Evolutionary conservation across 1,140 invertebrate species (phyloP).

Genomic region (Holotrichia oblita): DNA sequence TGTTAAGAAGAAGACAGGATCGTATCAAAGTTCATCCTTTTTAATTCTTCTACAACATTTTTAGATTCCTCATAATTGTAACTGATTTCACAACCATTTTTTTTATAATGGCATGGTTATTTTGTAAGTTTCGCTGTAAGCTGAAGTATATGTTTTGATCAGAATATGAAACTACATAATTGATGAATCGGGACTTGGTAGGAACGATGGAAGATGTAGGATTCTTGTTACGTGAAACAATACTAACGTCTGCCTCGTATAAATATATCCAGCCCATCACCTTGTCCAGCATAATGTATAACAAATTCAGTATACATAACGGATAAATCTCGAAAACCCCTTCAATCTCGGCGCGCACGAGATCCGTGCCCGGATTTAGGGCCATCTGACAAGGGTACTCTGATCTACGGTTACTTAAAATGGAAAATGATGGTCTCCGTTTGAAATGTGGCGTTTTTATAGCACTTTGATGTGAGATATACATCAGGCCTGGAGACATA

Average conservation of each 20-base stretch:
- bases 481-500: conserved; percentile 44
- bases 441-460: conserved; percentile 49
- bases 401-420: conserved; percentile 50
- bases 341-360: conserved; percentile 39
- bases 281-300: conserved; percentile 40
- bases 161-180: neutral
- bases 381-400: conserved; percentile 47
- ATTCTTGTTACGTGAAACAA: conserved; percentile 11
- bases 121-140: neutral
- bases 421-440: conserved; percentile 49
- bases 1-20: too few relatives aligned
- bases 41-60: too few relatives aligned
- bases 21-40: too few relatives aligned
- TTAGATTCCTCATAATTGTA: too few relatives aligned
- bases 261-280: conserved; percentile 25
- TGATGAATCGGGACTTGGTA: neutral
- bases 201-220: neutral
- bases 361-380: conserved; percentile 43
- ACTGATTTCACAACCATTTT: too few relatives aligned
- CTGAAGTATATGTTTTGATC: neutral
- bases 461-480: conserved; percentile 48
- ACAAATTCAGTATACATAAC: conserved; percentile 46
- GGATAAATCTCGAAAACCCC: conserved; percentile 44
- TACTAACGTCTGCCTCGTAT: neutral
- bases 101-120: too few relatives aligned